phyloP scores from a whole-genome alignment of 2,797 vertebrate genomes.

The Kryptolebias ocellatus region DNA sequence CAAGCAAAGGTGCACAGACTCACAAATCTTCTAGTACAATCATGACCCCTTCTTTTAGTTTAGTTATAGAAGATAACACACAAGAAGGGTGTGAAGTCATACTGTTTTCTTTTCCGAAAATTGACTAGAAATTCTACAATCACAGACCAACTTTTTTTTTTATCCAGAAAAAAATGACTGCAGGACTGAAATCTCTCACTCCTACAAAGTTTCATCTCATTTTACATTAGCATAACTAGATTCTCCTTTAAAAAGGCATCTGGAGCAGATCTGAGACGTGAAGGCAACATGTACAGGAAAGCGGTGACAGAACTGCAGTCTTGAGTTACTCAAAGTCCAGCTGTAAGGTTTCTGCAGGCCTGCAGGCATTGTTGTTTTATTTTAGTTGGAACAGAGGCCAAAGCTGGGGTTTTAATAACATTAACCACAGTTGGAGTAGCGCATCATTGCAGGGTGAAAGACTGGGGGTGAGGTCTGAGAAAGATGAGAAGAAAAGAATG shows the following conservation, averaged over 20 bases:
- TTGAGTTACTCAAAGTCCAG: constrained; percentile 67
- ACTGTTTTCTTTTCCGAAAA: constrained; percentile 6
- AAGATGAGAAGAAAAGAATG: constrained; percentile 3
- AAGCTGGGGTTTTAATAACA: constrained; percentile 70
- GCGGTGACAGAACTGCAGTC: constrained; percentile 46
- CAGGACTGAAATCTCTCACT: constrained; percentile 41
- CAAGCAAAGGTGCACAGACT: background rate
- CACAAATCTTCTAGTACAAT: constrained; percentile 1
- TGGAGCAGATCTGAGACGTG: constrained; percentile 47
- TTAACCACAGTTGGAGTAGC: constrained; percentile 69
- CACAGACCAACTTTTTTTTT: constrained; percentile 2
- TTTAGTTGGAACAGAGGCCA: constrained; percentile 69
- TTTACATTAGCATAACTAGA: constrained; percentile 45
- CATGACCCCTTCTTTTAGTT: background rate
- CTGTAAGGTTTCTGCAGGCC: constrained; percentile 61
- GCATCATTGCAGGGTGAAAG: constrained; percentile 54
- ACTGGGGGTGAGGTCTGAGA: constrained; percentile 3
- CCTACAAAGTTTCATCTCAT: constrained; percentile 47
- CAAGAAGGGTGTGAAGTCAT: constrained; percentile 19
- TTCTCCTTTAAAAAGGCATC: constrained; percentile 38
- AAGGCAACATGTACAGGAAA: constrained; percentile 61
- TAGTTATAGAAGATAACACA: background rate
- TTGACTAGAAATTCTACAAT: constrained; percentile 7
- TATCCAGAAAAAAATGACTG: constrained; percentile 14
- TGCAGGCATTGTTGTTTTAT: constrained; percentile 74